A percentile compares a stretch with the other conserved stretches of the same genome.
Conservation (phyloP, 2,113 vertebrate species). For the Corythaixoides concolor region DNA sequence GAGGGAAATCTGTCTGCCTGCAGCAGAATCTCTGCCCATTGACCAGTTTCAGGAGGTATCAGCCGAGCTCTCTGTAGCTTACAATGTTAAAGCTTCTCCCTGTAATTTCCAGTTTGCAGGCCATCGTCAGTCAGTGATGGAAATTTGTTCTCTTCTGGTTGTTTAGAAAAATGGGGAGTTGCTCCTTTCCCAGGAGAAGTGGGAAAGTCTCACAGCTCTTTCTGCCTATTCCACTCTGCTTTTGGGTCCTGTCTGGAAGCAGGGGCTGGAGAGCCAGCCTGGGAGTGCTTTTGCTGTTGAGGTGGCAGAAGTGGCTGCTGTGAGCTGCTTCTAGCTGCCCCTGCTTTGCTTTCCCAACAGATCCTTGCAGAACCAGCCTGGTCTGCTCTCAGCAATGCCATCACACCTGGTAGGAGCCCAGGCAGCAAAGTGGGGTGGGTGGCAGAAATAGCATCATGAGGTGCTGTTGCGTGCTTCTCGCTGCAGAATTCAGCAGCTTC, state of each 20-base stretch:
- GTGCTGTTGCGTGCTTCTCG: neutral
- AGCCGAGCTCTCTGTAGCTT: neutral
- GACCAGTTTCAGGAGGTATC: neutral
- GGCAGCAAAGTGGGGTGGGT: neutral
- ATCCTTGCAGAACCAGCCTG: conserved; percentile 41
- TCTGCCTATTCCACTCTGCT: neutral
- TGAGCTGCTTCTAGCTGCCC: neutral
- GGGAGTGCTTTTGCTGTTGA: neutral
- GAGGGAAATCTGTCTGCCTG: neutral
- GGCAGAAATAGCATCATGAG: neutral
- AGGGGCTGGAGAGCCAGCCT: neutral
- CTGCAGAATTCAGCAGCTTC: neutral
- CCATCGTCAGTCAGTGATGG: neutral
- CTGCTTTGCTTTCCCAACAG: neutral
- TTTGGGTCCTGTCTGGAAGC: neutral
- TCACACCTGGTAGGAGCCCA: neutral
- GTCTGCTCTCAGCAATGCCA: neutral
- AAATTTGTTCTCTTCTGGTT: neutral
- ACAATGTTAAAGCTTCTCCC: neutral
- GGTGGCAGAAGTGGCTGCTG: neutral
- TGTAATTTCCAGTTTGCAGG: neutral
- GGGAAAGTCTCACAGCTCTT: neutral
- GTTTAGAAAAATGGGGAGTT: neutral
- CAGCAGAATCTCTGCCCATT: neutral
- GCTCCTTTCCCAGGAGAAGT: neutral